Evolutionary conservation across 2,113 vertebrate species (phyloP).

Genomic region (Cyanistes caeruleus): DNA sequence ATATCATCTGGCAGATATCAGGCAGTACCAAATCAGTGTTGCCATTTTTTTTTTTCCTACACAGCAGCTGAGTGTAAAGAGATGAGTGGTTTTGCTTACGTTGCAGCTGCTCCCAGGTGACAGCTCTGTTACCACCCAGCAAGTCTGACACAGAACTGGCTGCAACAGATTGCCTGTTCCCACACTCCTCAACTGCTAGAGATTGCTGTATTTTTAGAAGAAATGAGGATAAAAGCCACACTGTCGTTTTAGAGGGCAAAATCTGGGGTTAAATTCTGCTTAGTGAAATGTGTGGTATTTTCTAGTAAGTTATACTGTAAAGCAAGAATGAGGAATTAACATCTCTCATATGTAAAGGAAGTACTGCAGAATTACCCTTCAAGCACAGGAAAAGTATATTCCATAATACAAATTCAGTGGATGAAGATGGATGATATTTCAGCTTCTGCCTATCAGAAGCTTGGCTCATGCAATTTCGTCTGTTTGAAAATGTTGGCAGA

Average conservation of each 20-base stretch:
- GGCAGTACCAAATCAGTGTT: background rate
- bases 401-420: background rate
- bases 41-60: background rate
- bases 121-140: background rate
- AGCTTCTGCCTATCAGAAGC: background rate
- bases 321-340: background rate
- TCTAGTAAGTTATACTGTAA: background rate
- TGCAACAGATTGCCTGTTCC: background rate
- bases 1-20: background rate
- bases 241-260: background rate
- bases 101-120: background rate
- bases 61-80: background rate
- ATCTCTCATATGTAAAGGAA: slow-evolving; percentile 2
- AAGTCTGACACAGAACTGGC: background rate
- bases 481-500: background rate
- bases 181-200: background rate
- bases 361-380: background rate
- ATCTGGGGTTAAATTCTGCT: background rate
- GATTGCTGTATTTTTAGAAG: background rate
- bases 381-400: background rate
- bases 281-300: background rate
- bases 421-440: background rate
- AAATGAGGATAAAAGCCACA: background rate
- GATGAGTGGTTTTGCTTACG: background rate
- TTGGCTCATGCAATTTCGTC: background rate